Evolutionary conservation across 2,797 vertebrate genomes (phyloP), one percentile per base, ranked within the genome.

Genomic region (Eptatretus atami): DNA sequence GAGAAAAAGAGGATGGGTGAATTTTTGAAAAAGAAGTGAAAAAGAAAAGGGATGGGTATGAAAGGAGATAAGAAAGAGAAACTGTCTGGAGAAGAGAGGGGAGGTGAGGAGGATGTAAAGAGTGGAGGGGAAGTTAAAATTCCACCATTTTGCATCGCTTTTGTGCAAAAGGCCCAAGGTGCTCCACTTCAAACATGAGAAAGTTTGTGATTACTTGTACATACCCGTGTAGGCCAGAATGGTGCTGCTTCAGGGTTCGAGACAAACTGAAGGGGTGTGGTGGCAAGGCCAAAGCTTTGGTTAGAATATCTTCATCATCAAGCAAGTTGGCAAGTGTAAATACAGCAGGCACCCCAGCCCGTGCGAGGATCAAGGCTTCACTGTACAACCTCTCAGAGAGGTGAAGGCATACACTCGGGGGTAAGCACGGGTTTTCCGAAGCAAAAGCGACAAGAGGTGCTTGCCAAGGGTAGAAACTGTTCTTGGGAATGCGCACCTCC

Each of bases 371-470:
- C 69, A 92, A 68, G 9, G 86, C 81, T 70, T 82, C 84, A 65
- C 73, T 77, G 63, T 81, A 95, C 65, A 98, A 77, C 63, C 77
- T 77, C 65, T 98, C 88, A 1, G 84, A 81, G 66, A 94, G 72
- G 19, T 75, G 75, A 67, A 98, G 79, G 64, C 81, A 80, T 68
- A 80, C 87, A 8, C 81, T 77, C 52, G 77, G 76, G 64, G 78
- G 75, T 9, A 95, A 66, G 6, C 75, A 76, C 65, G 85, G 81
- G 0, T 93, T 76, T 0, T 78, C 93, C 68, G 85, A 86, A 71
- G 82, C 83, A 75, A 96, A 87, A 53, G 86, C 86, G 63, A 88
- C 77, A 12, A 98, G 68, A 6, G 88, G 86, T 14, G 86, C 79
- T 71, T 96, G 79, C 68, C 80, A 80, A 1, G 92, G 92, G 66